These are phyloP conservation scores for Pangasius djambal DNA, from an alignment of 2,797 vertebrate species.

Conservation along the genomic window DNA sequence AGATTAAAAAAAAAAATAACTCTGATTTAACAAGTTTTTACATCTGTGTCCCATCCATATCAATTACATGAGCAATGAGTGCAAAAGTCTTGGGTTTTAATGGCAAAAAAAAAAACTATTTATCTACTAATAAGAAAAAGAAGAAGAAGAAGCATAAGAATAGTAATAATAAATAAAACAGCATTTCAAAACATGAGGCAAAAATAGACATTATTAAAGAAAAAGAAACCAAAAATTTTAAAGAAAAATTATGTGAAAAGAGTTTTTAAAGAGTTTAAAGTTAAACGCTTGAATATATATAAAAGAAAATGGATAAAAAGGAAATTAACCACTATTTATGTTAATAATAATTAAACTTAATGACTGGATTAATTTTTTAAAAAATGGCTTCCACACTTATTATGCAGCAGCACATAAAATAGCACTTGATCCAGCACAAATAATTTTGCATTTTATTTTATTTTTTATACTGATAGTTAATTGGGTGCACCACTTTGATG, in stretches of 20 bases:
- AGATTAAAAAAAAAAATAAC: constrained; percentile 12
- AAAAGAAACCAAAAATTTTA: too few relatives aligned
- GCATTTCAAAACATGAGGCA: neutral
- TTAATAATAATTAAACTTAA: neutral
- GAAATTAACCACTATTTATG: neutral
- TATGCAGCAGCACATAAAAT: neutral
- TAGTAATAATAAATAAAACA: neutral
- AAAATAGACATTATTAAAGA: neutral
- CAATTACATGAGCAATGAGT: neutral
- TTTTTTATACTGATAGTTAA: neutral
- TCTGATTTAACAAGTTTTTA: constrained; percentile 16
- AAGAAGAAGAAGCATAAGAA: neutral
- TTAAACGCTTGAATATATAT: too few relatives aligned
- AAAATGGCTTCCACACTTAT: neutral
- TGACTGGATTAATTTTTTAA: neutral
- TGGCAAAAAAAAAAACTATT: neutral
- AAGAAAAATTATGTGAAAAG: neutral
- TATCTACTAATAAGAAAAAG: neutral
- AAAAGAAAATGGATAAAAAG: neutral
- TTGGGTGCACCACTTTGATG: neutral
- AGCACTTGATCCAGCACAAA: neutral
- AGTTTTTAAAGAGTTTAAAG: neutral
- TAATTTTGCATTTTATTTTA: neutral
- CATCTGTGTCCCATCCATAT: neutral
- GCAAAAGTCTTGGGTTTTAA: neutral